phyloP scores from a whole-genome alignment of 2,797 vertebrate species.

The Dipus sagitta region DNA sequence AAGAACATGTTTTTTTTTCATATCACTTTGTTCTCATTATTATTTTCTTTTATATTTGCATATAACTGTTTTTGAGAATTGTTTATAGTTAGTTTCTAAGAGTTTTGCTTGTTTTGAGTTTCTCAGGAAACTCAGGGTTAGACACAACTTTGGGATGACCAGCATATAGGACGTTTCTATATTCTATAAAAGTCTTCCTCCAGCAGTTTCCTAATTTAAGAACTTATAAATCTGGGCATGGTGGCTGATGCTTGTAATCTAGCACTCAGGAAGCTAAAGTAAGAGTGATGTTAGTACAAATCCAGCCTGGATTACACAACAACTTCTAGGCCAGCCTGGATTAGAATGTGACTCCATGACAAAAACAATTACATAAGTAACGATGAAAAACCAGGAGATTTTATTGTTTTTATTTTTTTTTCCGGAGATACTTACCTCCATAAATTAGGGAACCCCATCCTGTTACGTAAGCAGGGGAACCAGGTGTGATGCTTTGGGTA shows the following conservation, averaged over 20 bases:
- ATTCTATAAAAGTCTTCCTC: neutral
- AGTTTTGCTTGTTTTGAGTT: neutral
- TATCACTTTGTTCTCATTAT: neutral
- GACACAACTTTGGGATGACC: neutral
- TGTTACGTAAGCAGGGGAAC: slow-evolving; percentile 73
- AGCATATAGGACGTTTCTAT: neutral
- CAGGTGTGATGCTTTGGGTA: slow-evolving; percentile 35
- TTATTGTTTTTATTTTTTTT: neutral
- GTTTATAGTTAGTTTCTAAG: neutral
- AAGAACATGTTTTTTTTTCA: neutral
- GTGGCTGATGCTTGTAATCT: neutral
- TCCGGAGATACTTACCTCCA: slow-evolving; percentile 57
- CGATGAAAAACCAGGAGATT: neutral
- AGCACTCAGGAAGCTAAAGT: neutral
- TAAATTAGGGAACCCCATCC: slow-evolving; percentile 78
- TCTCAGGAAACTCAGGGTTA: neutral
- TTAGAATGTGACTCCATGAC: neutral
- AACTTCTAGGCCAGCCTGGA: neutral
- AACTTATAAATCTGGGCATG: neutral
- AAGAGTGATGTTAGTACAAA: neutral
- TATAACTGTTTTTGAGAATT: neutral
- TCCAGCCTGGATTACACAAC: neutral
- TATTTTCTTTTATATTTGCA: slow-evolving; percentile 4
- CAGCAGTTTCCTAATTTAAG: neutral
- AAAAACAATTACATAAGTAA: neutral